A percentile compares a stretch with the other conserved stretches of the same genome.
Conservation (phyloP, 1,140 invertebrate species). For the Scaptomyza graminum region DNA sequence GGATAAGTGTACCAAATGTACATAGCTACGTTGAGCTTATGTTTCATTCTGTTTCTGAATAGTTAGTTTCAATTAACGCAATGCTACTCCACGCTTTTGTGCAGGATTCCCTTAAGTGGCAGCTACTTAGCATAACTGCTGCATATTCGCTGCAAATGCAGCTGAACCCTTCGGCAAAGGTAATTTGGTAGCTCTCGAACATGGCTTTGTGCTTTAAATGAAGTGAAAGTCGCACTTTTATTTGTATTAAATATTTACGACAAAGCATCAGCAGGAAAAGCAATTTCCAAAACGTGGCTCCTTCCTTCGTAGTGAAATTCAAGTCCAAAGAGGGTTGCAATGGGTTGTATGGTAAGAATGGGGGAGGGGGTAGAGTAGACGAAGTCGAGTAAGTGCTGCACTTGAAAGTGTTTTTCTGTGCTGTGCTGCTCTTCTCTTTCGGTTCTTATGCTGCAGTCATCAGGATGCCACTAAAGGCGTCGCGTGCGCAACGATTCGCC, state of each 20-base stretch:
- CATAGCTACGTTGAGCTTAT: neutral
- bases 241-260: conserved; percentile 73
- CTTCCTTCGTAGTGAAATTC: conserved; percentile 58
- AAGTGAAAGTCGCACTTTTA: conserved; percentile 77
- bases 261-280: conserved; percentile 49
- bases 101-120: neutral
- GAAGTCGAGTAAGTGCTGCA: conserved; percentile 25
- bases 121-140: conserved; percentile 15
- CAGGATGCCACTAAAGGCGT: conserved; percentile 41
- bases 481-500: conserved; percentile 56
- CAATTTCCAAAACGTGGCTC: conserved; percentile 31
- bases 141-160: conserved; percentile 10
- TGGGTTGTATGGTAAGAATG: neutral
- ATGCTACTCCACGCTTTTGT: neutral
- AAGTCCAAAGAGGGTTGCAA: conserved; percentile 43
- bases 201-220: conserved; percentile 56
- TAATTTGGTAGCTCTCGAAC: conserved; percentile 23
- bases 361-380: neutral
- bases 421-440: conserved; percentile 8
- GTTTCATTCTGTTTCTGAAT: neutral
- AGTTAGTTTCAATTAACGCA: conserved; percentile 1
- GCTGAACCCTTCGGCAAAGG: conserved; percentile 14
- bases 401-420: conserved; percentile 23
- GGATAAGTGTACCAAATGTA: neutral
- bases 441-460: conserved; percentile 12